These are phyloP conservation scores for Cheilinus undulatus DNA, from an alignment of 2,113 vertebrate species.

Conservation along the genomic window DNA sequence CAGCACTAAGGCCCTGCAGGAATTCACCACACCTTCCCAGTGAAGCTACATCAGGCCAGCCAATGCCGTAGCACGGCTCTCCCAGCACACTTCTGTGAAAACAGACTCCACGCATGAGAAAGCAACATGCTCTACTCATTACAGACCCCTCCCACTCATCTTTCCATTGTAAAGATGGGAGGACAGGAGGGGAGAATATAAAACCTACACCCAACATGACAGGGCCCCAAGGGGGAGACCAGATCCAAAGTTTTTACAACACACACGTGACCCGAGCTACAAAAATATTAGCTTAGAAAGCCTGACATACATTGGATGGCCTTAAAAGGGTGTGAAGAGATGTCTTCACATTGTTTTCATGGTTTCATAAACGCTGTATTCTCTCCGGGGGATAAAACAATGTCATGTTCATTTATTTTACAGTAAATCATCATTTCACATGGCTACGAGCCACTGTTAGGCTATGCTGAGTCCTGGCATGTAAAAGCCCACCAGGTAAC, in stretches of 20 bases:
- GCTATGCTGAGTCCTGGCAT: background rate
- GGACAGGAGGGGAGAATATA: slow-evolving; percentile 28
- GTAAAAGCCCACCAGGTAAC: too few species aligned
- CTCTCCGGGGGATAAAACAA: background rate
- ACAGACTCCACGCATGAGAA: slow-evolving; percentile 48
- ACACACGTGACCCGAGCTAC: slow-evolving; percentile 45
- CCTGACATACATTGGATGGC: slow-evolving; percentile 25
- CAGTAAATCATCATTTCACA: background rate
- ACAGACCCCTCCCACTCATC: slow-evolving; percentile 40
- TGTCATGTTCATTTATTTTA: too few species aligned
- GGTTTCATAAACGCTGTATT: slow-evolving; percentile 8
- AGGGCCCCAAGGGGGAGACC: slow-evolving; percentile 50
- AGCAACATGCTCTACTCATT: slow-evolving; percentile 57
- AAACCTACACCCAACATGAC: slow-evolving; percentile 50
- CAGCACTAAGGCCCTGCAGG: slow-evolving; percentile 32
- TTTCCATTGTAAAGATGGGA: slow-evolving; percentile 69
- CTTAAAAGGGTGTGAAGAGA: slow-evolving; percentile 31
- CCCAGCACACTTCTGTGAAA: slow-evolving; percentile 54
- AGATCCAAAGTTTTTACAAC: slow-evolving; percentile 58
- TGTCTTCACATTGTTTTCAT: background rate
- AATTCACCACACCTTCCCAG: slow-evolving; percentile 41
- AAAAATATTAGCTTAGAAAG: slow-evolving; percentile 56
- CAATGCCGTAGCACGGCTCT: slow-evolving; percentile 41
- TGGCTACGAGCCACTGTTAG: slow-evolving; percentile 7
- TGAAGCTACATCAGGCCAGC: background rate